Conservation (phyloP, 2,888 invertebrate genomes). For the Plusia festucae region DNA sequence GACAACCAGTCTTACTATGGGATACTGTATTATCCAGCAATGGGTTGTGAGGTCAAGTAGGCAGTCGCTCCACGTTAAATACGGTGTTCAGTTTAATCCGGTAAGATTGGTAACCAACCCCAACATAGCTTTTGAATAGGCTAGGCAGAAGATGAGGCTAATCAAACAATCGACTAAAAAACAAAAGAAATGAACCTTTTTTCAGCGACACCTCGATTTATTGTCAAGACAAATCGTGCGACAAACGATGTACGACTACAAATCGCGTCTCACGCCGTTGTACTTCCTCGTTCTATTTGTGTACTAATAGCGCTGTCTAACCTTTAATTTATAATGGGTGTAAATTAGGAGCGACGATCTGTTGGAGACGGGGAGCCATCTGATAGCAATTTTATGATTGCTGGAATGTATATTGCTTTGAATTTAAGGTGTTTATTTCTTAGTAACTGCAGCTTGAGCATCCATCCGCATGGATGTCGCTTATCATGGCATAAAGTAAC, state of each 20-base stretch:
- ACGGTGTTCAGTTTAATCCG: no score
- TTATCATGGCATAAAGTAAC: no score
- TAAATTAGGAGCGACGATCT: constrained; percentile 27
- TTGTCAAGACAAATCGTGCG: constrained; percentile 38
- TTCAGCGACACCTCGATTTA: constrained; percentile 19
- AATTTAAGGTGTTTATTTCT: no score
- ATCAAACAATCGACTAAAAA: constrained; percentile 15
- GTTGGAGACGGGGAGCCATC: not conserved
- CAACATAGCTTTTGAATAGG: no score
- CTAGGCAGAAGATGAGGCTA: no score
- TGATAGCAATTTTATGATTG: not conserved
- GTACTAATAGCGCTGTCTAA: constrained; percentile 37
- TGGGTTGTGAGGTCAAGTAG: no score
- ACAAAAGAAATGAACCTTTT: constrained; percentile 24
- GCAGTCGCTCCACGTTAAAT: no score
- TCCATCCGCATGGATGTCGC: no score
- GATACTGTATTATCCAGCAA: no score
- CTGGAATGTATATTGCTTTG: not conserved
- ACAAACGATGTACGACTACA: constrained; percentile 31
- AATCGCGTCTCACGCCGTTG: constrained; percentile 20
- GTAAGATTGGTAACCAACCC: no score
- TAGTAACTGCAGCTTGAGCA: no score
- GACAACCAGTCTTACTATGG: no score
- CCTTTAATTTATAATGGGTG: constrained; percentile 41
- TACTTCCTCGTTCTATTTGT: constrained; percentile 41